A percentile compares a stretch with the other conserved stretches of the same genome.
Conservation (phyloP, 2,888 invertebrate species). For the Gymnosoma rotundatum region DNA sequence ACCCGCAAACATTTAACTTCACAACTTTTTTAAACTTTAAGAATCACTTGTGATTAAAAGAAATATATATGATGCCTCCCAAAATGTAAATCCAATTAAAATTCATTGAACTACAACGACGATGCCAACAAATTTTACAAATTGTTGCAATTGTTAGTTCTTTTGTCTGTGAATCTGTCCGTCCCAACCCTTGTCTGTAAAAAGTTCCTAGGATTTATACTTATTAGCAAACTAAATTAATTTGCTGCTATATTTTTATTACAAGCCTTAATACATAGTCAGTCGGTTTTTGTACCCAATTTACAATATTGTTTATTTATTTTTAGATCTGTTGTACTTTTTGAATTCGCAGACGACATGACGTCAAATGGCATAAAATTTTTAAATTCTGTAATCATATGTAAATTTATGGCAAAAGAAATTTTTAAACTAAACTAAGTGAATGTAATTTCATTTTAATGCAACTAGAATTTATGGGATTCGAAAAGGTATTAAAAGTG, state of each 20-base stretch:
- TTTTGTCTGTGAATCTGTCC: slow-evolving; percentile 24
- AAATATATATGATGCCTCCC: slow-evolving; percentile 39
- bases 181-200: neutral
- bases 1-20: too few species aligned
- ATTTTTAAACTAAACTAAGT: neutral
- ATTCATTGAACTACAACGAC: slow-evolving; percentile 78
- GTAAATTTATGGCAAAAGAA: slow-evolving; percentile 9
- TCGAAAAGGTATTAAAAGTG: too few species aligned
- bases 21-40: neutral
- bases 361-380: slow-evolving; percentile 54
- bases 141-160: slow-evolving; percentile 70
- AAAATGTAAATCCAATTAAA: slow-evolving; percentile 79
- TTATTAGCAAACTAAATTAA: slow-evolving; percentile 81
- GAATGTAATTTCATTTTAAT: neutral
- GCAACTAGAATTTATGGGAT: too few species aligned
- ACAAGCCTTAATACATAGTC: slow-evolving; percentile 55
- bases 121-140: slow-evolving; percentile 70
- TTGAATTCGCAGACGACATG: slow-evolving; percentile 80
- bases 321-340: slow-evolving; percentile 63
- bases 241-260: slow-evolving; percentile 76
- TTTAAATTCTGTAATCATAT: neutral
- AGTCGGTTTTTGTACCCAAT: slow-evolving; percentile 36
- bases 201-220: slow-evolving; percentile 67
- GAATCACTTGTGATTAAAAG: slow-evolving; percentile 34
- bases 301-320: slow-evolving; percentile 52